Base-by-base conservation (phyloP, 2,113 vertebrate species). In the Craseonycteris thonglongyai region DNA sequence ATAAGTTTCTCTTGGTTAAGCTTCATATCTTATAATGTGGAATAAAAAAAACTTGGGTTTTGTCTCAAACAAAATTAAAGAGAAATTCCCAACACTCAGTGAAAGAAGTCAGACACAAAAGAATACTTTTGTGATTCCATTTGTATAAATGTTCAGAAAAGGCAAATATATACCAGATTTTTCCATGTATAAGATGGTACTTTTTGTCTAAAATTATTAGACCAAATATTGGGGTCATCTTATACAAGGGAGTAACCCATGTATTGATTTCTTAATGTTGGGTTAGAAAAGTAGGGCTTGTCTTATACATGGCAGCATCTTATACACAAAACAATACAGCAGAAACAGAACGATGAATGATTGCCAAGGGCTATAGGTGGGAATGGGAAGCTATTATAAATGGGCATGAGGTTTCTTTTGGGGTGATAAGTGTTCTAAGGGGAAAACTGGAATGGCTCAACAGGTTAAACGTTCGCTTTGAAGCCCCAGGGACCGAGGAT, bases 11-110 rank as follows among this genome's bases (percentile, higher is more conserved):
- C 38, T 6, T 65, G 5, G 2, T 63, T 79, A 72, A 89, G 95
- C 56, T 90, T 85, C 85, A 69, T 18, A 68, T 68, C 79, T 56
- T 56, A n/a, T 54, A 76, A 90, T 47, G 51, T 74, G n/a, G n/a
- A n/a, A n/a, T n/a, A 59, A 22, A 85, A 82, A 87, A 92, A 71
- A n/a, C 26, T 26, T 66, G 71, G 59, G 21, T 38, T 95, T 72
- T 90, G 83, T 82, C 56, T 38, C 90, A 80, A 91, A 93, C 51
- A 90, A 81, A 94, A 94, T 61, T 63, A 83, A 68, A 90, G 72
- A 89, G 47, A 80, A 96, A 82, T 68, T 45, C 47, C 21, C 61
- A 68, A 56, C 21, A 38, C 68, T 72, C 35, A 6, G 19, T 21
- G 19, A 80, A 91, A 90, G 65, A 66, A 88, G 22, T 5, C 72